Base-by-base conservation (phyloP, 2,888 invertebrate species). In the Ornithoptera priamus region DNA sequence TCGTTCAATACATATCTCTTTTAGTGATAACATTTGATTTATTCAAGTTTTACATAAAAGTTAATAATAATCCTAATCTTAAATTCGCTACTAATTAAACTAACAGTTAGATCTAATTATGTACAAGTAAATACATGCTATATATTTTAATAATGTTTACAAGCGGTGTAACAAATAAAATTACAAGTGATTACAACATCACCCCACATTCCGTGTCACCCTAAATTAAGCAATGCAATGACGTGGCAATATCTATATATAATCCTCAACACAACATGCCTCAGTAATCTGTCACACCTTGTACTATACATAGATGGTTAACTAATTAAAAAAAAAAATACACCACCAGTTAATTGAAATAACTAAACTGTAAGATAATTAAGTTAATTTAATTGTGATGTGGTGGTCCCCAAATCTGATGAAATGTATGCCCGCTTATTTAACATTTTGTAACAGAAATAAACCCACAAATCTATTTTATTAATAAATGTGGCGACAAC, bases 111-210 rank as follows among this genome's bases (percentile, higher is more conserved):
- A 75, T 30, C 79, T 82, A 81, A 77, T 73, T 88, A 87, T 88
- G 70, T 89, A 89, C 89, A 89, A 73, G 78, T 85, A 84, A 81
- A 83, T 86, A 85, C 79, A 86, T 75, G 77, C 85, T 86, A 85
- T 76, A 75, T 53, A 75, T 46, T 46, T 46, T 77, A 75, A 75
- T 63, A 62, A 64, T 67, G 80, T 81, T 82, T 81, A 84, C 78
- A 86, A 88, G 85, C 84, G 75, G 81, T 81, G 77, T 83, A 77
- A 82, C 76, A 81, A 30, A 73, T 79, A 80, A 78, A 75, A 79
- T 81, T 76, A 65, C 81, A 85, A 90, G 85, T 89, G 90, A 90
- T 88, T 90, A 90, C 78, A 91, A 90, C 90, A 91, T 85, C 90
- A 90, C 89, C 89, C 81, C 83, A 70, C 74, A 75, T 76, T 75